A percentile compares a stretch with the other conserved stretches of the same genome.
These are phyloP conservation scores for Dinocampus coccinellae DNA, from an alignment of 2,888 invertebrate species.

Conservation along the genomic window DNA sequence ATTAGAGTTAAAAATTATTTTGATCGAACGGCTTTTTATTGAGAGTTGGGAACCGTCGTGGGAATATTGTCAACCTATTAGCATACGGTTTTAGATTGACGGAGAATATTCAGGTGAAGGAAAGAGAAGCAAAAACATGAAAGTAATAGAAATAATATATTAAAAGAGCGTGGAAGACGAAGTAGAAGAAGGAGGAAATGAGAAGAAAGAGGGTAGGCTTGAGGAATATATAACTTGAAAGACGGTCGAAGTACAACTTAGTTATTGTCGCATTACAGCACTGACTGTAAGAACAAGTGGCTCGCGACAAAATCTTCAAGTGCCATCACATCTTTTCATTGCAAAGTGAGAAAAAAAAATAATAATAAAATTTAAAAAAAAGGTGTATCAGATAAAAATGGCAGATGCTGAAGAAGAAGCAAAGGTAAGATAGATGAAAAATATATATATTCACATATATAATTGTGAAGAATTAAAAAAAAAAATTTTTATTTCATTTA, in stretches of 20 bases:
- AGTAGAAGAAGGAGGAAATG: constrained; percentile 38
- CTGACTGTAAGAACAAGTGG: constrained; percentile 51
- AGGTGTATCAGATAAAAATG: no score
- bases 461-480: no score
- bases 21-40: constrained; percentile 22
- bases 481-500: no score
- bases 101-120: constrained; percentile 37
- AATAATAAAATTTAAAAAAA: constrained; percentile 26
- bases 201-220: neutral
- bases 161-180: constrained; percentile 29
- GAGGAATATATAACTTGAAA: constrained; percentile 45
- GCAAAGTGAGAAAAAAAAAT: neutral
- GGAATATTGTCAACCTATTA: constrained; percentile 38
- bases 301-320: constrained; percentile 33
- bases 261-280: constrained; percentile 64
- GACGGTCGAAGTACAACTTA: constrained; percentile 49
- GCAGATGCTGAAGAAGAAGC: constrained; percentile 62
- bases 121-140: constrained; percentile 36
- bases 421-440: constrained; percentile 56
- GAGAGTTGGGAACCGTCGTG: constrained; percentile 37
- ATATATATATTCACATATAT: constrained; percentile 25
- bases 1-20: neutral
- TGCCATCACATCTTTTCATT: no score
- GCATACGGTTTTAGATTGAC: constrained; percentile 36
- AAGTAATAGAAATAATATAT: constrained; percentile 35